Evolutionary conservation across 2,888 invertebrate species (phyloP).

Genomic region (Carpatolechia fugitivella): DNA sequence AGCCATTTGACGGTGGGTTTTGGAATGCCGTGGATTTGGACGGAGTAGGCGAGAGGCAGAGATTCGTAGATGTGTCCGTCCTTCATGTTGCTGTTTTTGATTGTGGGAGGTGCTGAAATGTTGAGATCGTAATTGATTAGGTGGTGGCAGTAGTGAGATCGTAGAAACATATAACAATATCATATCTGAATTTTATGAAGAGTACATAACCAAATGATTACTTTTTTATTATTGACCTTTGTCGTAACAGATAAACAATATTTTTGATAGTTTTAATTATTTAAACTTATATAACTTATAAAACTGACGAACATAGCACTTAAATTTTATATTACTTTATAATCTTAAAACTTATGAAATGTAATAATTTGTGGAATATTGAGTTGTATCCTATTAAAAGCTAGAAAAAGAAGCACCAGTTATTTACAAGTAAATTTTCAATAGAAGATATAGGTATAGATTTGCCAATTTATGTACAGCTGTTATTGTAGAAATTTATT

Average conservation of each 20-base stretch:
- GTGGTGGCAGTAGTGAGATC: background rate
- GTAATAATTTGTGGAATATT: too few relatives aligned
- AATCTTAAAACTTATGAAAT: background rate
- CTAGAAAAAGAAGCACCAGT: constrained; percentile 28
- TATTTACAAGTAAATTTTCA: constrained; percentile 40
- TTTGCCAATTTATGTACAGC: constrained; percentile 64
- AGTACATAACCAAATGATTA: too few relatives aligned
- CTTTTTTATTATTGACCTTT: too few relatives aligned
- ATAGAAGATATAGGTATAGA: constrained; percentile 30
- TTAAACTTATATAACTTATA: too few relatives aligned
- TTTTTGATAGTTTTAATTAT: too few relatives aligned
- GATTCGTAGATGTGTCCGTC: constrained; percentile 89
- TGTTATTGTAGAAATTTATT: constrained; percentile 42
- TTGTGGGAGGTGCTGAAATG: constrained; percentile 83
- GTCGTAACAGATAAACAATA: too few relatives aligned
- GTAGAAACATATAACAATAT: background rate
- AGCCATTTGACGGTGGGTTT: constrained; percentile 89
- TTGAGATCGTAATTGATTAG: constrained; percentile 2
- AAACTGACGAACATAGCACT: too few relatives aligned
- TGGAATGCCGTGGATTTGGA: constrained; percentile 87
- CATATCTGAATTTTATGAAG: too few relatives aligned
- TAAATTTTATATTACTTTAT: too few relatives aligned
- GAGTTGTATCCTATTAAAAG: constrained; percentile 28
- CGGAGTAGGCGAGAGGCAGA: constrained; percentile 88
- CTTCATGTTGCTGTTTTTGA: constrained; percentile 85